Evolutionary conservation across 2,113 vertebrate genomes (phyloP), one percentile per base, ranked within the genome.

Genomic region (Saimiri boliviensis): DNA sequence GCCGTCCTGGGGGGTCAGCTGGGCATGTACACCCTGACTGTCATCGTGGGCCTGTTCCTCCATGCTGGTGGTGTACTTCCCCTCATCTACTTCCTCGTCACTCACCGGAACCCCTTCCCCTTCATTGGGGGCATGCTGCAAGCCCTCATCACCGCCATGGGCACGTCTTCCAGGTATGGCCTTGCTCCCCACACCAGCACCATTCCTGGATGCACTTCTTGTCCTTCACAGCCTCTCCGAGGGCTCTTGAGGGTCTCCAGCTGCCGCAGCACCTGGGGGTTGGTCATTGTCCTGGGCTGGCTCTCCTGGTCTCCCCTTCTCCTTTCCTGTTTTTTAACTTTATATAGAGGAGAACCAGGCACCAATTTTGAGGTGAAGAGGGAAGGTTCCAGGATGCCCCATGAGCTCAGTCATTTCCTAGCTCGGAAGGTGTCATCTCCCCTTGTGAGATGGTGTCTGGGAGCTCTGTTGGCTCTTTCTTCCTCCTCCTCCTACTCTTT

Each of bases 91-190:
- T 99, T 99, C 98, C 97, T 99, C 58, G 98, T 99, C 96, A 99
- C 99, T 23, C 99, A 99, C 93, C 99, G 98, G 98, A 99, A 99
- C 98, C 99, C 99, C 10, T 99, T 98, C 98, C 98, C 97, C 25
- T 99, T 99, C 97, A 99, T 99, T 0, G 99, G 98, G 3, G 99
- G 99, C 4, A 97, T 99, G 30, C 98, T 99, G 83, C 99, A 99
- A 98, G 99, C 99, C 0, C 99, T 99, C 89, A 99, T 99, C 97
- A 99, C 99, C 0, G 99, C 99, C 49, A 98, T 99, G 96, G 99
- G 99, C 94, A 99, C 99, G 0, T 99, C 99, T 25, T 99, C 99
- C 95, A 99, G 99, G 99, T 99, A 98, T 1, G 96, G 17, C 86
- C 91, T 80, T 47, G 13, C 42, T 35, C 10, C 40, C 3, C 0